Conservation (phyloP, 2,888 invertebrate species). For the Cosmia pyralina region DNA sequence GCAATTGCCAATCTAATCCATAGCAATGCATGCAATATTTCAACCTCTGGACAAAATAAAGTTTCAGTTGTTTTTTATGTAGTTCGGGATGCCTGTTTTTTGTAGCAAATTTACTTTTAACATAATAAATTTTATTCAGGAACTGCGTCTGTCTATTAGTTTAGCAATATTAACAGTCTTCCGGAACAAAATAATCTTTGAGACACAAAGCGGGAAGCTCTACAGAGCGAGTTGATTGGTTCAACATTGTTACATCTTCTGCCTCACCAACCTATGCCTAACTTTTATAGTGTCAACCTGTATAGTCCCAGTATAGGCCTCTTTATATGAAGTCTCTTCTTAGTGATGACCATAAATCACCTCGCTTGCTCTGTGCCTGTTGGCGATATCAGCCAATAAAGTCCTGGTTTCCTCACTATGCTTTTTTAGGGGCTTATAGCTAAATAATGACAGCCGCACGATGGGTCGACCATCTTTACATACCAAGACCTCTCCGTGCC, state of each 20-base stretch:
- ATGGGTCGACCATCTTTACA: too few relatives aligned
- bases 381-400: neutral
- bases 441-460: too few relatives aligned
- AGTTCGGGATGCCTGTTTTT: neutral
- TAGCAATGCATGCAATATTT: conserved; percentile 14
- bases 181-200: neutral
- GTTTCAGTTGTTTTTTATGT: neutral
- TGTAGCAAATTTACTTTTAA: neutral
- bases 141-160: neutral
- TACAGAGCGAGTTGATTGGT: conserved; percentile 3
- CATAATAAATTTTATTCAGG: neutral
- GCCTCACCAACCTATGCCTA: neutral
- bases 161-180: neutral
- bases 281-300: neutral
- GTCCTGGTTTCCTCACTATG: neutral
- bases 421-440: neutral
- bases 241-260: neutral
- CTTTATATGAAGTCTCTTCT: neutral
- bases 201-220: neutral
- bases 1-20: neutral
- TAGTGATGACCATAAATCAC: conserved; percentile 1
- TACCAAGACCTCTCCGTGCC: too few relatives aligned
- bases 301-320: neutral
- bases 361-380: neutral
- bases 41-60: conserved; percentile 9